Evolutionary conservation across 2,113 vertebrate genomes (phyloP).

Genomic region (Macaca mulatta): DNA sequence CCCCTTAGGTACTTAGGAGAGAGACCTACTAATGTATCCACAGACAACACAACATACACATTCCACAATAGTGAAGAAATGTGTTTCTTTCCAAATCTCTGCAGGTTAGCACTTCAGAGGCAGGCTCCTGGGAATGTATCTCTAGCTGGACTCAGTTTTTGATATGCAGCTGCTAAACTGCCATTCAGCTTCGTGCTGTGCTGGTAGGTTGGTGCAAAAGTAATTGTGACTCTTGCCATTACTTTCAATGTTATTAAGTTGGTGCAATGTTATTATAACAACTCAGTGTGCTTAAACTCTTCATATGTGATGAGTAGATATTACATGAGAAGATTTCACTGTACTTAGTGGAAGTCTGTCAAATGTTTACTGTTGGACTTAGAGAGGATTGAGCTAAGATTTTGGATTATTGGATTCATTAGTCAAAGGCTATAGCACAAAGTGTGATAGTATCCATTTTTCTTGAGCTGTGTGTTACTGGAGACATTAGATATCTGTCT

Average conservation of each 20-base stretch:
- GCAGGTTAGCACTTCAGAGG: conserved; percentile 75
- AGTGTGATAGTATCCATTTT: background rate
- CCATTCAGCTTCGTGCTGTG: conserved; percentile 54
- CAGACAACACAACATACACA: conserved; percentile 17
- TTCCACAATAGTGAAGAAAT: conserved; percentile 62
- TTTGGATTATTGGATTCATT: background rate
- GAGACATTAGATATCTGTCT: background rate
- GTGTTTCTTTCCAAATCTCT: conserved; percentile 83
- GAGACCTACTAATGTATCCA: conserved; percentile 48
- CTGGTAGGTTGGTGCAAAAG: background rate
- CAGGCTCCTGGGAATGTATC: conserved; percentile 70
- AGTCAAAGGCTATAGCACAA: background rate
- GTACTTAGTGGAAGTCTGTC: background rate
- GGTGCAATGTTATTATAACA: conserved; percentile 13
- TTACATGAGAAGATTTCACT: background rate
- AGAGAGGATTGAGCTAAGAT: background rate
- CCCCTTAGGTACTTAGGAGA: conserved; percentile 67
- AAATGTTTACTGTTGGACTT: background rate
- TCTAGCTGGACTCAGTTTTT: conserved; percentile 43
- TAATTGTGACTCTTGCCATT: no score
- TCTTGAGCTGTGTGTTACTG: background rate
- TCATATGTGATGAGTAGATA: conserved; percentile 55
- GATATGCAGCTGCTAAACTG: conserved; percentile 54
- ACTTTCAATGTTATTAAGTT: no score
- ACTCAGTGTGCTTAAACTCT: conserved; percentile 31